Base-by-base conservation (phyloP, 2,113 vertebrate genomes). In the Ophiodon elongatus region DNA sequence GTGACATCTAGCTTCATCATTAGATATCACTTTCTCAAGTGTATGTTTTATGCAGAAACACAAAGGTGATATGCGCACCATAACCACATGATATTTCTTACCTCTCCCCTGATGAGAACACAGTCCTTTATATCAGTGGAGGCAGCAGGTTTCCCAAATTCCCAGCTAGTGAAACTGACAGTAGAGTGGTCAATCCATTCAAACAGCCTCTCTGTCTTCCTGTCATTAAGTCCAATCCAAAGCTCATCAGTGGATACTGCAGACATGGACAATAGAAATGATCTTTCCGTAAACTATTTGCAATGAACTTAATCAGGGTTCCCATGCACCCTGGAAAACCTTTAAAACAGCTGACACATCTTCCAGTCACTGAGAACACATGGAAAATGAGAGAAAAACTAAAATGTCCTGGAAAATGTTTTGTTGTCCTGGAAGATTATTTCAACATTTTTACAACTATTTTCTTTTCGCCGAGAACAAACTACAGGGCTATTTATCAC, bases 221-320 rank as follows among this genome's bases (percentile, higher is more conserved):
- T 92, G 86, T 98, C 97, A 65, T 97, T 98, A 84, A 98, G 83
- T 23, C 97, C 97, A 68, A 97, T 96, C 97, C 97, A 98, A 67
- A 98, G 81, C 79, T 96, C 94, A 85, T 97, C 96, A 23, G 56
- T 77, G 56, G 94, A 76, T 27, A 89, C 97, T 98, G 83, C 77
- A 85, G 63, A 83, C 0, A 62, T 60, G 13, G 9, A 33, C 45
- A 41, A 3, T 23, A 31, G 2, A 33, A 41, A 21, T 35, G 1
- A 50, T 50, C 45, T 43, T 25, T 33, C 11, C 2, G 6, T 33
- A 35, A 74, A 33, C 14, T 6, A 11, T 37, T 23, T 35, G 31
- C 33, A 9, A 63, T 37, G n/a, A 39, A 64, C 62, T 14, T 39
- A n/a, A 39, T 71, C 7, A 67, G 15, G 57, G 29, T 31, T 19